These are phyloP conservation scores for Saccostrea echinata DNA, from an alignment of 1,140 invertebrate genomes.

Conservation along the genomic window DNA sequence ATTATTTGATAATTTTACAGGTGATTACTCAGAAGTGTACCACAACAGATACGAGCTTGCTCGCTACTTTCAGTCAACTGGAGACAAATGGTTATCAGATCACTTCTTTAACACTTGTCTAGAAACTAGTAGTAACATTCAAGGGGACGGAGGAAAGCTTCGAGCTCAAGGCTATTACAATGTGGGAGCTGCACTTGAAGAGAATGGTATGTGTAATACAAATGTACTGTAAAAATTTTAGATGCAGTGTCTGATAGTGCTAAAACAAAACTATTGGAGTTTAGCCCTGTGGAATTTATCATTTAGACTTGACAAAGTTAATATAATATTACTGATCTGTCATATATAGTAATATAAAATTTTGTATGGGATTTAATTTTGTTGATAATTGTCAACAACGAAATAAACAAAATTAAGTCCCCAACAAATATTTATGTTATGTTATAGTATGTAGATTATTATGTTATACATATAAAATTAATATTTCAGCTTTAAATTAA, in stretches of 20 bases:
- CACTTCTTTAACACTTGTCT: conserved; percentile 78
- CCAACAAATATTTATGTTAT: not conserved
- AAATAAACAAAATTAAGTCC: not conserved
- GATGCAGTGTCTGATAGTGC: not conserved
- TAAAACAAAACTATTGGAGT: no score
- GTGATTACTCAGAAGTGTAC: conserved; percentile 49
- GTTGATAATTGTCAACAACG: not conserved
- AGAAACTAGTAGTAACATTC: conserved; percentile 64
- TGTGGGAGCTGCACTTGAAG: conserved; percentile 75
- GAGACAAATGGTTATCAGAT: conserved; percentile 79
- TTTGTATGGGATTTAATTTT: not conserved
- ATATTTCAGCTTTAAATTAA: not conserved
- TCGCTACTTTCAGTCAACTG: conserved; percentile 72
- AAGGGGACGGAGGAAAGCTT: conserved; percentile 69
- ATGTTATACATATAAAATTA: not conserved
- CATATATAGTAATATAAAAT: no score
- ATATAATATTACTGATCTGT: no score
- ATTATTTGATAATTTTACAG: conserved; percentile 22
- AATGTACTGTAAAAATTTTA: not conserved
- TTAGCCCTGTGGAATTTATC: no score
- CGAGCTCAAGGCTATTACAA: conserved; percentile 77
- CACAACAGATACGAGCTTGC: conserved; percentile 67
- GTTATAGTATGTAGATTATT: not conserved
- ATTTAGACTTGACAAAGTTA: no score
- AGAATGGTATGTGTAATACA: conserved; percentile 69